Evolutionary conservation across 2,797 vertebrate species (phyloP), one percentile per base, ranked within the genome.

Genomic region (Hypotaenidia okinawae): DNA sequence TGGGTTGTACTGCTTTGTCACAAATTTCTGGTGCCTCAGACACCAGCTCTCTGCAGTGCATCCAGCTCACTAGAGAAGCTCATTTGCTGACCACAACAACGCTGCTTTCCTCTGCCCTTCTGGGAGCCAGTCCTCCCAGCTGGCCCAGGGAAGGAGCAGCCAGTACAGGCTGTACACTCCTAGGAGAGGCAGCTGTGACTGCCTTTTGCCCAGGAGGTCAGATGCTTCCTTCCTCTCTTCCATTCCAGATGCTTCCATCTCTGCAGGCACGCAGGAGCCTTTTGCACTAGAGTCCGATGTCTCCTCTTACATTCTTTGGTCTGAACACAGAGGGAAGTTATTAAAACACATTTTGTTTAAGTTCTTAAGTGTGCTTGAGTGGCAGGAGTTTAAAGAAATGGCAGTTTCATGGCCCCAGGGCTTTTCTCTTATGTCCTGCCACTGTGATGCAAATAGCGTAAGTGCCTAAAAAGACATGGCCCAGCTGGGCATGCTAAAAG

Each of bases 401-500:
- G 58, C 85, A 95, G 88, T 74, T 96, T 85, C 37, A 28, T 23
- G 79, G 87, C 78, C 72, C n/a, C 62, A 94, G 59, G 86, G 76
- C n/a, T 55, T 83, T 33, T 72, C 88, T 73, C 37, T 8, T 18
- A 11, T 59, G 93, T 89, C 79, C 84, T 95, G 62, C 57, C 22
- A 84, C 41, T 32, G 43, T 47, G 57, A 91, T 93, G 68, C 45
- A 92, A 95, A 94, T 30, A 74, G 33, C 76, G 5, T 6, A 75
- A 91, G 27, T 45, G 25, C 55, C 62, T 70, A 27, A 87, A 76
- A 94, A 90, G 74, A 16, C 32, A 16, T 17, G 66, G 80, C 17
- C 73, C 85, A 95, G 92, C 30, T 85, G 54, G 84, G 39, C 59
- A 21, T 3, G 51, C 51, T 33, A 23, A 91, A 49, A 94, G 63